Evolutionary conservation across 2,113 vertebrate species (phyloP).

Genomic region (Nothoprocta pentlandii): DNA sequence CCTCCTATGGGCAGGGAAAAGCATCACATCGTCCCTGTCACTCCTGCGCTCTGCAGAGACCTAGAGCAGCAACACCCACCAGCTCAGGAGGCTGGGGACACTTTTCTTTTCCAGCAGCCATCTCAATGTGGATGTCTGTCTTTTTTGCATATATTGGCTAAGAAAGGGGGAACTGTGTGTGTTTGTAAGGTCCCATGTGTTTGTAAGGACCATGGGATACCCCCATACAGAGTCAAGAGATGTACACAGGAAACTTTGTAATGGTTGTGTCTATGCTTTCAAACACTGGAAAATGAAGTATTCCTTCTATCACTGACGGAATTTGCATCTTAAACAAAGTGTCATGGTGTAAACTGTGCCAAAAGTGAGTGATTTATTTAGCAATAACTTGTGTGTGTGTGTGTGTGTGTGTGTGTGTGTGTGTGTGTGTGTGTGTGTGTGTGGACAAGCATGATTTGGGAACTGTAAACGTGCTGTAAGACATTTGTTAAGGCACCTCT

Average conservation of each 20-base stretch:
- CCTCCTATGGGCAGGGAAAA: background rate
- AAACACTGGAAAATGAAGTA: background rate
- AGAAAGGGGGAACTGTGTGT: background rate
- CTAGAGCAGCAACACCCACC: background rate
- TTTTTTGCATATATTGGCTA: background rate
- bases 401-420: too few relatives aligned
- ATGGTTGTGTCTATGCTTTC: background rate
- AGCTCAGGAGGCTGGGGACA: rapidly evolving
- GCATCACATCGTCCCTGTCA: too few relatives aligned
- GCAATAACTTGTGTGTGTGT: background rate
- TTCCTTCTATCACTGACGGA: background rate
- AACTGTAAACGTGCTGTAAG: background rate
- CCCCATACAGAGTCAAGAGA: background rate
- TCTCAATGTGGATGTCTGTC: too few relatives aligned
- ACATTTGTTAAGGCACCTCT: background rate
- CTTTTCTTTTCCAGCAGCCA: background rate
- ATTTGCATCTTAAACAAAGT: background rate
- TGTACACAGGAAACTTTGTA: rapidly evolving
- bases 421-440: background rate
- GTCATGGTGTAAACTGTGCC: background rate
- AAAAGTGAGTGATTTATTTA: background rate
- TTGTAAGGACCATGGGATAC: rapidly evolving
- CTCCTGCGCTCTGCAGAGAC: background rate
- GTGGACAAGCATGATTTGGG: background rate
- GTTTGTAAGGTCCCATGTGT: background rate